Base-by-base conservation (phyloP, 1,140 invertebrate genomes). In the Antheraea mylitta region DNA sequence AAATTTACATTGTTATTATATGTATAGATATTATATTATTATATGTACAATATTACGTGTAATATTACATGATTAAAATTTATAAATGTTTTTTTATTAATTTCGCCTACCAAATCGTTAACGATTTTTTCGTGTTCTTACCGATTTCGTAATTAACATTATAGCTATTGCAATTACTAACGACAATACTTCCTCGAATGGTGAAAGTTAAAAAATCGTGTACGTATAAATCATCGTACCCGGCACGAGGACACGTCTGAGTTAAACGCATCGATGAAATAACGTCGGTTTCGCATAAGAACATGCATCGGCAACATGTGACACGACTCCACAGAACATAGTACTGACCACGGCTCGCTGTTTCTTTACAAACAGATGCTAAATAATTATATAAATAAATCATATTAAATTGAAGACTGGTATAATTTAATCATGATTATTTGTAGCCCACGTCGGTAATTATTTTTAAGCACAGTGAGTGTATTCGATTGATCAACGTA, bases 181-280 rank as follows among this genome's bases (percentile, higher is more conserved):
- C 78, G 74, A 78, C 76, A 76, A 76, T 75, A 68, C 65, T 78
- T 77, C 76, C 70, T 75, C 66, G 78, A 75, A 79, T 30, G 71
- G 78, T 69, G 81, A 83, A 81, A 86, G 83, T 78, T 69, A 58
- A 75, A 65, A 79, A 77, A 80, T 79, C 73, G 77, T 75, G 69
- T 59, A 30, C 38, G 70, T 74, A 91, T 91, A 90, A 90, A 90
- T 90, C 87, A 91, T 89, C 76, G 73, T 75, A 58, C 60, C 67
- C 58, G 78, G 76, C 75, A 76, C 74, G 76, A 76, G 74, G 77
- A 89, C 86, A 84, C 77, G 79, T 80, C 79, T 71, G 66, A 80
- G 86, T 89, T 91, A 90, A 90, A 82, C 75, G 73, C 75, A 76
- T 78, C 80, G 82, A 85, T 89, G 84, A 84, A 79, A 84, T 83